Evolutionary conservation across 2,888 invertebrate species (phyloP), one percentile per base, ranked within the genome.

Genomic region (Ceratothoa steindachneri): DNA sequence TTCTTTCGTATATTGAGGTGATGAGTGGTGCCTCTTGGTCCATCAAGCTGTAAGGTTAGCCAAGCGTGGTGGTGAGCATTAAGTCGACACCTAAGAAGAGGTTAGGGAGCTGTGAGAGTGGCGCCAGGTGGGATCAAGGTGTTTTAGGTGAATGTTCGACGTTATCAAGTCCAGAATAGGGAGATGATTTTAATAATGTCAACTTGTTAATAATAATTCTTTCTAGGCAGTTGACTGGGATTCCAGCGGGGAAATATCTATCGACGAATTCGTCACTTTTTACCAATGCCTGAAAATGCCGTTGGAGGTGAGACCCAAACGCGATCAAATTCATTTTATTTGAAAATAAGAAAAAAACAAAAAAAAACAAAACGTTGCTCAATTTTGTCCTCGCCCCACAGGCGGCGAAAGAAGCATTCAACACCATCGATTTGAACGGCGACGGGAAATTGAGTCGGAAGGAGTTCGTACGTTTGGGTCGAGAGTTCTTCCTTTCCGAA

Each of bases 241-340:
- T 83, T 88, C 88, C 81, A 89, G 90, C 2, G 93, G 93, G 0
- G 89, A 87, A 83, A 91, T 93, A 82, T 89, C 91, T 22, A 88
- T 92, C 80, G 89, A 90, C 82, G 93, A 93, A 85, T 93, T 90
- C 85, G 91, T 92, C 85, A 82, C 93, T 82, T 93, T 93, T 86
- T 93, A 90, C 86, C 84, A 90, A 82, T 93, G 93, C 81, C 86
- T 93, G 79, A 93, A 91, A 24, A 87, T 93, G 27, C 86, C 87
- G 79, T 88, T 89, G 81, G 90, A 91, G 82, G 90, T 86, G 82
- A 83, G 84, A 81, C 66, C 7, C n/a, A 60, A 7, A 60, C 19
- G 15, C 15, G 15, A n/a, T n/a, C n/a, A n/a, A n/a, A n/a, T n/a
- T n/a, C n/a, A n/a, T n/a, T n/a, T n/a, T n/a, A 41, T 41, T 41